Evolutionary conservation across 2,113 vertebrate species (phyloP).

Genomic region (Gasterosteus nipponicus): DNA sequence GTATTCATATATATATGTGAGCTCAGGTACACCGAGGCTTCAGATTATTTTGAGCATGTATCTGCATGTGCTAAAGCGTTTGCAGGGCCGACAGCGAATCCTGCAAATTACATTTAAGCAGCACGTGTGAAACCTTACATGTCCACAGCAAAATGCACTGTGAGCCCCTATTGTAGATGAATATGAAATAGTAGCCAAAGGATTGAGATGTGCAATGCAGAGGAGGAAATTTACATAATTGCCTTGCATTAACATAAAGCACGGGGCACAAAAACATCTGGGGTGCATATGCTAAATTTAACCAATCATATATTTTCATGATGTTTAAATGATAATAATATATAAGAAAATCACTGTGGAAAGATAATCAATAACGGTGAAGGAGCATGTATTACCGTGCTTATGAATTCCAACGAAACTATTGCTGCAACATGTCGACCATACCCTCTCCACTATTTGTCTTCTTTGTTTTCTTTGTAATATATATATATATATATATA

Average conservation of each 20-base stretch:
- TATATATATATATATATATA: neutral
- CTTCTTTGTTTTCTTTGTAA: no score
- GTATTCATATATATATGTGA: slow-evolving; percentile 49
- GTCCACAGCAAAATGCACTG: slow-evolving; percentile 32
- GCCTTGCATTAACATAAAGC: slow-evolving; percentile 31
- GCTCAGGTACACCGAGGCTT: slow-evolving; percentile 29
- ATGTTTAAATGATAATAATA: neutral
- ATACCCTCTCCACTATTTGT: no score
- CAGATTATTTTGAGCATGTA: slow-evolving; percentile 43
- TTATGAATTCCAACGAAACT: no score
- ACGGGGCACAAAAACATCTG: slow-evolving; percentile 33
- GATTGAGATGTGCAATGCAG: slow-evolving; percentile 16
- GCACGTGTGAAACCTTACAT: slow-evolving; percentile 33
- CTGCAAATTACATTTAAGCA: slow-evolving; percentile 53
- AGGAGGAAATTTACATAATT: slow-evolving; percentile 52
- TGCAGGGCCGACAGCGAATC: slow-evolving; percentile 48
- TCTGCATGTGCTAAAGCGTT: slow-evolving; percentile 58
- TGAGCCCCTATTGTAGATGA: slow-evolving; percentile 20
- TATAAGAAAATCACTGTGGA: no score
- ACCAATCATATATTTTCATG: neutral
- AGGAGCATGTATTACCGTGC: no score
- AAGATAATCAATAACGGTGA: no score
- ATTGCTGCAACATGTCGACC: no score
- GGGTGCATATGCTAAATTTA: slow-evolving; percentile 11
- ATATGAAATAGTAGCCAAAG: slow-evolving; percentile 32